Conservation (phyloP, 2,888 invertebrate genomes). For the Limnephilus rhombicus region DNA sequence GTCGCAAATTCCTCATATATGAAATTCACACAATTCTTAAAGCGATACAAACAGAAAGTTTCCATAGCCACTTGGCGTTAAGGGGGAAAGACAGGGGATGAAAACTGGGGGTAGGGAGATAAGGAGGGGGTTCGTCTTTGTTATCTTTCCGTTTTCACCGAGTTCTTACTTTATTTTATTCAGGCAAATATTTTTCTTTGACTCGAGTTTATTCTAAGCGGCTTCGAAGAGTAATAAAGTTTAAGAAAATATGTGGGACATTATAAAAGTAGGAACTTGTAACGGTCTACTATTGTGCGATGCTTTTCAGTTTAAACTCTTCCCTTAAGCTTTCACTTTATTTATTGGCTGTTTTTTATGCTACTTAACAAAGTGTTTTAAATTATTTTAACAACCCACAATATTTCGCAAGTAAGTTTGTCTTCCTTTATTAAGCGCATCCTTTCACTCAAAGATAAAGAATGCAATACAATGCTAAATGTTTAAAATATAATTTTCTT, state of each 20-base stretch:
- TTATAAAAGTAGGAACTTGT: background rate
- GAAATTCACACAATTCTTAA: background rate
- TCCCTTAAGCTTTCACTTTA: background rate
- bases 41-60: constrained; percentile 3
- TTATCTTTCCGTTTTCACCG: constrained; percentile 11
- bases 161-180: constrained; percentile 24
- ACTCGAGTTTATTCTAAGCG: constrained; percentile 41
- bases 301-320: background rate
- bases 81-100: background rate
- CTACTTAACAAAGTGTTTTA: background rate
- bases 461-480: background rate
- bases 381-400: background rate
- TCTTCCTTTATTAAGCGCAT: background rate
- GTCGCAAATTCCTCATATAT: background rate
- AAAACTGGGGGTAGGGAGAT: background rate
- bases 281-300: background rate
- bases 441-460: background rate
- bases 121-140: background rate
- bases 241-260: constrained; percentile 22
- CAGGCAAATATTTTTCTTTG: constrained; percentile 37
- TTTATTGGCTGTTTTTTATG: background rate
- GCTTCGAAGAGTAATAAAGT: constrained; percentile 23
- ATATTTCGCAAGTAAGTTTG: background rate
- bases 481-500: too few species aligned
- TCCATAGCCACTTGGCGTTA: background rate